Base-by-base conservation (phyloP, 1,140 invertebrate species). In the Zaprionus tsacasi region DNA sequence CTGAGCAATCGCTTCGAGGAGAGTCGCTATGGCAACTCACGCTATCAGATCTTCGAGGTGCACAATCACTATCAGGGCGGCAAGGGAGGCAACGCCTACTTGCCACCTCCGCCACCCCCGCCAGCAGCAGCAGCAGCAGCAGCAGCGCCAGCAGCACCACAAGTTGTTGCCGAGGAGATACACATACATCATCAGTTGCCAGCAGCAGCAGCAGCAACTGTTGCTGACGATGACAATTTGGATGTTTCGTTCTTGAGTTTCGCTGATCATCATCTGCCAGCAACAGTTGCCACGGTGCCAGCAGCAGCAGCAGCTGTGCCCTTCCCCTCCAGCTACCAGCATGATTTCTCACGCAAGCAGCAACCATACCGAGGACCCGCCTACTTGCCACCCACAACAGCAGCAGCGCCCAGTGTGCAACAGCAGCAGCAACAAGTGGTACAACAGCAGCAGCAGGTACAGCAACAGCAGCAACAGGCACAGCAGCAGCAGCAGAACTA, bases 21-120 rank as follows among this genome's bases (percentile, higher is more conserved):
- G 65, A 77, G 81, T 35, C 85, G 55, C 45, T 91, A 86, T 33
- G 86, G 65, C 38, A 79, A 86, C 36, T 90, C 86, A 2, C 77
- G 78, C 54, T 91, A 91, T 58, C 89, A 91, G 56, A 83, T 91
- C 33, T 91, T 89, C 21, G 89, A 91, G 80, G 89, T 91, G 30
- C 89, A 91, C 71, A 91, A 91, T 57, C 83, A 91, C 11, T 85
- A 91, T 27, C 60, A 74, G 48, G 79, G 63, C 61, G 80, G 76
- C 7, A 45, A 45, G 15, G 40, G n/a, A 30, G 60, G 43, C 8
- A 61, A 69, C 30, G 65, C 71, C 35, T 81, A 89, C 40, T 40
- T 89, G 66, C 85, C 83, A 21, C 81, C 82, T 30, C 11, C 45
- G n/a, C 6, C 52, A 15, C 40, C 40, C 30, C 11, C 45, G n/a